Conservation (phyloP, 2,113 vertebrate genomes). For the Ceuthmochares aereus region DNA sequence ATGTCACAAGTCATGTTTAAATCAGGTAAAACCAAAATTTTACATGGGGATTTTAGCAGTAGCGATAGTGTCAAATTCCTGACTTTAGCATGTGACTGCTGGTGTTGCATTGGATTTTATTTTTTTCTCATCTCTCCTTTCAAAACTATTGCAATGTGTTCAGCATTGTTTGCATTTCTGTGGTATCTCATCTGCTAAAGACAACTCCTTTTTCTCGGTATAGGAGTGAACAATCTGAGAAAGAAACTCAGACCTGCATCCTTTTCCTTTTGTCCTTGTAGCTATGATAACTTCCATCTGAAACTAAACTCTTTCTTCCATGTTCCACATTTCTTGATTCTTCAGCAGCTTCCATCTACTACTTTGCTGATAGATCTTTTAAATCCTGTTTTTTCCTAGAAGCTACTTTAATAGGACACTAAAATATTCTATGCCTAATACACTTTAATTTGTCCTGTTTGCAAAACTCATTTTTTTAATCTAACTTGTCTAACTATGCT, state of each 20-base stretch:
- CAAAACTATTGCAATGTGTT: neutral
- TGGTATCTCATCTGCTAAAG: neutral
- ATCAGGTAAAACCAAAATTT: slow-evolving; percentile 82
- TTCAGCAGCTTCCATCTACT: neutral
- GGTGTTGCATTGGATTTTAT: neutral
- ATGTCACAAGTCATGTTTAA: slow-evolving; percentile 95
- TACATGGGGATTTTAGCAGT: neutral
- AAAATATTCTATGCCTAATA: neutral
- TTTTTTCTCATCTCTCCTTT: neutral
- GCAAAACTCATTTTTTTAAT: neutral
- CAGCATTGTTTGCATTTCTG: neutral
- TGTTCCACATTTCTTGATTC: neutral
- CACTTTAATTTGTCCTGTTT: neutral
- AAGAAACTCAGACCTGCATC: neutral
- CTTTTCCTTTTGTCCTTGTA: neutral
- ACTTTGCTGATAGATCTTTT: neutral
- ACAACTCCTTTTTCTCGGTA: neutral
- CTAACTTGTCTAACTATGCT: neutral
- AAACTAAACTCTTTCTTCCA: neutral
- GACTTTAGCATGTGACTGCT: neutral
- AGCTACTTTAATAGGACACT: neutral
- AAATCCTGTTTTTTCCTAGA: neutral
- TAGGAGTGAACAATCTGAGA: neutral
- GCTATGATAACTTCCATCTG: neutral
- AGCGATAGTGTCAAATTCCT: neutral